Evolutionary conservation across 2,888 invertebrate species (phyloP).

Genomic region (Spodoptera picta): DNA sequence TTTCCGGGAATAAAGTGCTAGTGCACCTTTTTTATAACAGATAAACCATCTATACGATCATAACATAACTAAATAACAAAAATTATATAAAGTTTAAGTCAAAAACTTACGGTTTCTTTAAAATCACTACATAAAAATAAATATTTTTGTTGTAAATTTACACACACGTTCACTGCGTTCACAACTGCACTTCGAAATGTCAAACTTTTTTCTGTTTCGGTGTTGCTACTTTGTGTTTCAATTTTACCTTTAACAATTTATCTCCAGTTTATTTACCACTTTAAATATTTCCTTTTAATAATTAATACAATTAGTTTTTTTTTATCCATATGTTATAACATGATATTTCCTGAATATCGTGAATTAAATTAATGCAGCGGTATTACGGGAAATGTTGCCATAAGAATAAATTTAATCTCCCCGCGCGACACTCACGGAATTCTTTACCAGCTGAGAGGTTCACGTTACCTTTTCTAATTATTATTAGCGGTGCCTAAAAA

Average conservation of each 20-base stretch:
- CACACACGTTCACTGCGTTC: constrained; percentile 84
- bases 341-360: not conserved
- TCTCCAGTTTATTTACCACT: not conserved
- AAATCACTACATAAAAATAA: constrained; percentile 83
- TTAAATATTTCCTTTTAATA: not conserved
- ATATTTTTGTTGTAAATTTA: constrained; percentile 69
- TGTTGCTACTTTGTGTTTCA: constrained; percentile 68
- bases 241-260: constrained; percentile 51
- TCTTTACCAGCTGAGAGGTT: constrained; percentile 80
- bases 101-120: constrained; percentile 80
- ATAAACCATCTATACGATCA: constrained; percentile 25
- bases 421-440: constrained; percentile 62
- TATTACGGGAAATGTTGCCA: constrained; percentile 63
- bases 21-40: constrained; percentile 18
- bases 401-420: constrained; percentile 57
- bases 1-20: constrained; percentile 74
- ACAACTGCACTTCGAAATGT: constrained; percentile 83
- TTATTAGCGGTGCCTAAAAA: constrained; percentile 86
- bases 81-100: constrained; percentile 70
- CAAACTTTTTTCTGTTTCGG: constrained; percentile 68
- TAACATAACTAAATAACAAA: constrained; percentile 45
- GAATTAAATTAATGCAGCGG: not conserved
- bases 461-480: constrained; percentile 87
- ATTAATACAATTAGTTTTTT: not conserved
- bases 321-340: not conserved